Percentiles rank a stretch among this genome's conserved stretches.
Conservation (phyloP, 2,113 vertebrate species). For the Chlamydotis undulata region DNA sequence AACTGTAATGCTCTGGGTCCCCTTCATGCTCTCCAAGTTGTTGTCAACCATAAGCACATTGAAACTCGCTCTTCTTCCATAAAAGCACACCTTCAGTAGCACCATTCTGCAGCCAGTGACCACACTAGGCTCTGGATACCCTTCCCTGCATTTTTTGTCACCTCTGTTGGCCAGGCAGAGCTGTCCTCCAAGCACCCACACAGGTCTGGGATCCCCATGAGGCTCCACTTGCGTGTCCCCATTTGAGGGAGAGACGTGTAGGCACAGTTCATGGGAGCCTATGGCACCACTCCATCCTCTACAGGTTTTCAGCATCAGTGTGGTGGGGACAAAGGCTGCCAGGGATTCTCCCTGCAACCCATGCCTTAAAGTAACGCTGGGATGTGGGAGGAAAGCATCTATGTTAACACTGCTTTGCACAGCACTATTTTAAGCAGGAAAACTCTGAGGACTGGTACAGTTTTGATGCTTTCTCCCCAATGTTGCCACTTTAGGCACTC, state of each 20-base stretch:
- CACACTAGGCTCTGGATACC: too few relatives aligned
- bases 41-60: not conserved
- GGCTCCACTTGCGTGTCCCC: not conserved
- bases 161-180: not conserved
- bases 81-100: not conserved
- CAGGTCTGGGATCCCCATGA: not conserved
- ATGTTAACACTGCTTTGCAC: not conserved
- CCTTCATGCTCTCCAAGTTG: not conserved
- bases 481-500: not conserved
- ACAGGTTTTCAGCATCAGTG: not conserved
- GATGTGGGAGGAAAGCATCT: not conserved
- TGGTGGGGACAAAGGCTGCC: not conserved
- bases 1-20: not conserved
- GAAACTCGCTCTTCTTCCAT: not conserved
- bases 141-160: not conserved
- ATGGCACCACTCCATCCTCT: accelerated
- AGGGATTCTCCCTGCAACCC: constrained; percentile 25
- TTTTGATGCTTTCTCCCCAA: not conserved
- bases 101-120: not conserved
- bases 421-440: constrained; percentile 21
- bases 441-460: not conserved
- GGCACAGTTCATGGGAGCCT: not conserved
- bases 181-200: not conserved
- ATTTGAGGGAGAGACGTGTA: not conserved
- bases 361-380: not conserved